phyloP scores from a whole-genome alignment of 2,888 invertebrate genomes.

The Dinocampus coccinellae region DNA sequence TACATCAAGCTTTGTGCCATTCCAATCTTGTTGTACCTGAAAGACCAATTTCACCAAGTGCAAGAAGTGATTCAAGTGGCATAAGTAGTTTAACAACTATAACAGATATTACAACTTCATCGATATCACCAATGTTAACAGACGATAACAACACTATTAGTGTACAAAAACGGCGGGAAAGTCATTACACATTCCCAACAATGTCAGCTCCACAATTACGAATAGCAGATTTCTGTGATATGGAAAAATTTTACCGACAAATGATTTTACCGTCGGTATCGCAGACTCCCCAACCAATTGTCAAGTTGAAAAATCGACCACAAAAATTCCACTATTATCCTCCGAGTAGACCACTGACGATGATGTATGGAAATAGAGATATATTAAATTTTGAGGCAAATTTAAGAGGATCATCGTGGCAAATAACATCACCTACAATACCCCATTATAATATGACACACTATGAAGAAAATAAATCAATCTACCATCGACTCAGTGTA shows the following conservation, averaged over 20 bases:
- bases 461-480: slow-evolving; percentile 76
- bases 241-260: background rate
- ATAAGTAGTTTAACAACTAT: slow-evolving; percentile 73
- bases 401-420: slow-evolving; percentile 73
- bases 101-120: slow-evolving; percentile 19
- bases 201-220: background rate
- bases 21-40: slow-evolving; percentile 63
- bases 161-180: background rate
- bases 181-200: too few species aligned
- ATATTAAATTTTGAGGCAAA: slow-evolving; percentile 74
- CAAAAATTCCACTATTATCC: background rate
- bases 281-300: background rate
- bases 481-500: slow-evolving; percentile 74
- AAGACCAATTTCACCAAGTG: slow-evolving; percentile 71
- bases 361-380: slow-evolving; percentile 71
- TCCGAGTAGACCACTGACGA: background rate
- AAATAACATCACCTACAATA: slow-evolving; percentile 72
- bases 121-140: slow-evolving; percentile 36
- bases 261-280: background rate
- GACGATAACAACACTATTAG: background rate
- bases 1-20: slow-evolving; percentile 41
- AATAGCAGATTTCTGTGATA: background rate
- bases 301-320: background rate
- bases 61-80: slow-evolving; percentile 75
- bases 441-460: slow-evolving; percentile 73